These are phyloP conservation scores for Meiosimyza platycephala DNA, from an alignment of 2,888 invertebrate genomes.

Conservation along the genomic window DNA sequence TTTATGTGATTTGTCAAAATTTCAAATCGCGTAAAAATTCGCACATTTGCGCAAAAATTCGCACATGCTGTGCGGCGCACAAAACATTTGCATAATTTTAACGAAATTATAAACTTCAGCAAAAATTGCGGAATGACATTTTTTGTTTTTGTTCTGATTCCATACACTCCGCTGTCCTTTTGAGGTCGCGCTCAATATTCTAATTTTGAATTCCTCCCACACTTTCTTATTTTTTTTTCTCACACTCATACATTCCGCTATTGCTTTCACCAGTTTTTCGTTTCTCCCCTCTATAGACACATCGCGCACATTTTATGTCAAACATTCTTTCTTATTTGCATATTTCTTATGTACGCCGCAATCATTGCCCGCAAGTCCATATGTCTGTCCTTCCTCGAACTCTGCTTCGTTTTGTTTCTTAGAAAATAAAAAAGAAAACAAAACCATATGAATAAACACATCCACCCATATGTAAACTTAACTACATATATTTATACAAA, in stretches of 20 bases:
- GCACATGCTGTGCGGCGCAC: constrained; percentile 39
- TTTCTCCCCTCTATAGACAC: not conserved
- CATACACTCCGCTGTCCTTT: not conserved
- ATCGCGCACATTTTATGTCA: not conserved
- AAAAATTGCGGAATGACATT: too few species aligned
- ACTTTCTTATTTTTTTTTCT: constrained; percentile 35
- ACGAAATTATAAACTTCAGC: constrained; percentile 41
- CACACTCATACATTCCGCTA: constrained; percentile 9
- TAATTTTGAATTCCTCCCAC: too few species aligned
- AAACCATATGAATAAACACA: not conserved
- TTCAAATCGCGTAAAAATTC: not conserved
- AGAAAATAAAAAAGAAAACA: too few species aligned
- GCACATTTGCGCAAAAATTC: constrained; percentile 3
- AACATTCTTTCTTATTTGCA: constrained; percentile 55
- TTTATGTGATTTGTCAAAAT: too few species aligned
- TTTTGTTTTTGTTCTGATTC: too few species aligned
- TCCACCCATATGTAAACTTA: not conserved
- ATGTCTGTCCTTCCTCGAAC: not conserved
- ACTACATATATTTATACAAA: too few species aligned
- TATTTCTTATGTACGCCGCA: constrained; percentile 50
- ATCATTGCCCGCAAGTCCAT: constrained; percentile 45
- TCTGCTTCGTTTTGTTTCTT: not conserved
- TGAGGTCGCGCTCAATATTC: not conserved
- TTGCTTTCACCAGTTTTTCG: not conserved
- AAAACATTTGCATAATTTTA: constrained; percentile 42